Percentiles rank a stretch among this genome's conserved stretches.
phyloP scores from a whole-genome alignment of 1,140 invertebrate species.

The Tetraneura akinire region DNA sequence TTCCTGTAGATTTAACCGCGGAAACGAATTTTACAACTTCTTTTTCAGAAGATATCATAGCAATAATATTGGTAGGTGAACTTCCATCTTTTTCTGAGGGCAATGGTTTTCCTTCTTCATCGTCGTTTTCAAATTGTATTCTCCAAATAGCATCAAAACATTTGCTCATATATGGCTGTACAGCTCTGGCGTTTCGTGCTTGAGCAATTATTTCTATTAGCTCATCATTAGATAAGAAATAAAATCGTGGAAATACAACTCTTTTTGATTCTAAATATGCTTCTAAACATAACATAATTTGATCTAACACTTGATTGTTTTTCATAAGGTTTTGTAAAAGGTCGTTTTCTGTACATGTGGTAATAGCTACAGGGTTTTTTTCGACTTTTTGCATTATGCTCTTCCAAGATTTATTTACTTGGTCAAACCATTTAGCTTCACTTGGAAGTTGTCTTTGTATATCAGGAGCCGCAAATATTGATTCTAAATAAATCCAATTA shows the following conservation, averaged over 20 bases:
- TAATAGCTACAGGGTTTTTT: conserved; percentile 78
- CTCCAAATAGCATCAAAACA: conserved; percentile 83
- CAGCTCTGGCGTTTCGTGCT: conserved; percentile 92
- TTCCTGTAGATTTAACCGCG: conserved; percentile 75
- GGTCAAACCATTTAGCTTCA: conserved; percentile 84
- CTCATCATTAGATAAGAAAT: conserved; percentile 97
- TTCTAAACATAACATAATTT: conserved; percentile 90
- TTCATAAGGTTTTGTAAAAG: conserved; percentile 89
- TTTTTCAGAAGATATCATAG: conserved; percentile 84
- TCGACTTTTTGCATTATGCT: conserved; percentile 90
- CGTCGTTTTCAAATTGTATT: conserved; percentile 55
- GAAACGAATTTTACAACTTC: conserved; percentile 70
- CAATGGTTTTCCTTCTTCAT: conserved; percentile 10
- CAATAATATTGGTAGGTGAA: conserved; percentile 74
- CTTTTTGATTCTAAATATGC: conserved; percentile 95
- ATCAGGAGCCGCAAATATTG: conserved; percentile 96
- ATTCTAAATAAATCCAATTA: conserved; percentile 97
- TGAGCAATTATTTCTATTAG: conserved; percentile 93
- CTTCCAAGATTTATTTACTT: conserved; percentile 91
- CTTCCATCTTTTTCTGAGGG: conserved; percentile 42
- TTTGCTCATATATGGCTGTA: conserved; percentile 85
- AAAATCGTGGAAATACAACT: conserved; percentile 91
- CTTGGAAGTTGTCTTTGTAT: conserved; percentile 91
- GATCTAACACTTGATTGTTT: conserved; percentile 80
- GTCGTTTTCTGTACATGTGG: conserved; percentile 86